Percentiles rank a stretch among this genome's conserved stretches.
These are phyloP conservation scores for Potamilus streckersoni DNA, from an alignment of 1,140 invertebrate species.

Conservation along the genomic window DNA sequence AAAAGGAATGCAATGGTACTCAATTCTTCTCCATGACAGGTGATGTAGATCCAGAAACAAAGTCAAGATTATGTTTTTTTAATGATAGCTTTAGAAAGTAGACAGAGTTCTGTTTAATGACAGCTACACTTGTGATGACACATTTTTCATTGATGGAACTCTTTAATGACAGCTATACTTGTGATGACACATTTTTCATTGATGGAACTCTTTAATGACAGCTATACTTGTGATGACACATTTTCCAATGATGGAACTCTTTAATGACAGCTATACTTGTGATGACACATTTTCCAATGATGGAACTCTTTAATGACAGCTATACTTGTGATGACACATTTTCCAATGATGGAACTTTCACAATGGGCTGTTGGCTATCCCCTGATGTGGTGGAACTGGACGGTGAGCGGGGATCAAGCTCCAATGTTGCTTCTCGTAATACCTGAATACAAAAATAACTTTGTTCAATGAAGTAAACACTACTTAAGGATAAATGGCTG, in stretches of 20 bases:
- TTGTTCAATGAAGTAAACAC: background rate
- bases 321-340: conserved; percentile 21
- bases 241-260: conserved; percentile 6
- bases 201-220: no score
- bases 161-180: conserved; percentile 1
- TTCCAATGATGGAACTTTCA: conserved; percentile 12
- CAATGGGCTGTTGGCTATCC: conserved; percentile 26
- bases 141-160: no score
- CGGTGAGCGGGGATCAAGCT: conserved; percentile 15
- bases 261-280: conserved; percentile 1
- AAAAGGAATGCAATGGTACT: no score
- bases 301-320: no score
- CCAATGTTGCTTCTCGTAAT: conserved; percentile 28
- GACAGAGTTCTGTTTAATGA: no score
- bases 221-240: conserved; percentile 20
- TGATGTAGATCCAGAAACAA: no score
- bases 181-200: conserved; percentile 1
- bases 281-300: no score
- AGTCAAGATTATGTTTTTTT: no score
- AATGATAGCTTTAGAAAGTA: no score
- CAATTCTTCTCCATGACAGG: no score
- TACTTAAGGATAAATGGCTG: background rate
- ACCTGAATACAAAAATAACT: conserved; percentile 5
- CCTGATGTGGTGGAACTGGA: conserved; percentile 23
- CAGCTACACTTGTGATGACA: conserved; percentile 15